phyloP scores from a whole-genome alignment of 1,140 invertebrate species.

The Drosophila pseudoobscura region DNA sequence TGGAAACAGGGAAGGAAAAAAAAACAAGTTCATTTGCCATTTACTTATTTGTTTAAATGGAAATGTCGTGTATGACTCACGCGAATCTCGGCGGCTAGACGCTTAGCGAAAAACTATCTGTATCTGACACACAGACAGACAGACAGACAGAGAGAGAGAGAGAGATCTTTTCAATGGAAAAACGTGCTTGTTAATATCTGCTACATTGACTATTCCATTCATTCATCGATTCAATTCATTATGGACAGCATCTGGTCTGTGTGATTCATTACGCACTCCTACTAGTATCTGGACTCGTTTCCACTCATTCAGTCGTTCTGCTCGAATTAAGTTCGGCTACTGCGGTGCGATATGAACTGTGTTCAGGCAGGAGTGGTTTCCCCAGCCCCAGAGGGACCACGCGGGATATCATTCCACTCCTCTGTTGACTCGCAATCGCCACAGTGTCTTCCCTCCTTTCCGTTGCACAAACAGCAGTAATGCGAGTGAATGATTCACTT shows the following conservation, averaged over 20 bases:
- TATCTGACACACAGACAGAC: not conserved
- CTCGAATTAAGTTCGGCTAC: not conserved
- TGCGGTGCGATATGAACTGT: too few relatives aligned
- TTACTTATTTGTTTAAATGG: constrained; percentile 56
- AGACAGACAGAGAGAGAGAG: not conserved
- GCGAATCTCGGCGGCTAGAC: not conserved
- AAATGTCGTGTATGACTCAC: constrained; percentile 57
- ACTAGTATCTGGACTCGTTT: not conserved
- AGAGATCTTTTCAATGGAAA: constrained; percentile 62
- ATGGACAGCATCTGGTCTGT: constrained; percentile 46
- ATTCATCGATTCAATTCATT: constrained; percentile 21
- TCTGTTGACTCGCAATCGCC: constrained; percentile 8
- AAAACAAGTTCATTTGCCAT: constrained; percentile 39
- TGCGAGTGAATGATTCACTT: not conserved
- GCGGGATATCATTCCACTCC: not conserved
- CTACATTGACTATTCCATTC: constrained; percentile 51
- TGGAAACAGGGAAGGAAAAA: not conserved
- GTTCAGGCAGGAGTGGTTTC: not conserved
- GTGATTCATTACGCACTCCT: constrained; percentile 33
- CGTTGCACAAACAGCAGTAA: constrained; percentile 15
- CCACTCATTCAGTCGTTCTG: constrained; percentile 19
- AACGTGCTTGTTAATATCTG: constrained; percentile 34
- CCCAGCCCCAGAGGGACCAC: constrained; percentile 11
- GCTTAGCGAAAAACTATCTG: constrained; percentile 45
- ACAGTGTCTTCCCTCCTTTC: not conserved